Evolutionary conservation across 2,888 invertebrate genomes (phyloP).

Genomic region (Sphecodes monilicornis): DNA sequence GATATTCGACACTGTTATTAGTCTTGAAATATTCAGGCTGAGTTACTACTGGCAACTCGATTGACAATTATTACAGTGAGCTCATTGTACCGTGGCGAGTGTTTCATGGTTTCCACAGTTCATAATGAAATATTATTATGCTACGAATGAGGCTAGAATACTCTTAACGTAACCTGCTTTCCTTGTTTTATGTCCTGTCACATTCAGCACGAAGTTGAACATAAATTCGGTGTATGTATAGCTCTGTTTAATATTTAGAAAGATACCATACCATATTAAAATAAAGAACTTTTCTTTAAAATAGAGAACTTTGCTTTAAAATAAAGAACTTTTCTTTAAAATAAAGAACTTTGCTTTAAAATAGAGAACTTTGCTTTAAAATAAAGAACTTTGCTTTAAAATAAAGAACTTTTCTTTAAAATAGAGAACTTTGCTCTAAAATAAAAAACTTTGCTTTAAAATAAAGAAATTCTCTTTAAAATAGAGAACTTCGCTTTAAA

Average conservation of each 20-base stretch:
- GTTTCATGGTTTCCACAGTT: not conserved
- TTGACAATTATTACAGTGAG: not conserved
- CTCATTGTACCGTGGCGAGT: not conserved
- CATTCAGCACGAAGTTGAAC: not conserved
- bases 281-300: too few relatives aligned
- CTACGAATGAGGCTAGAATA: not conserved
- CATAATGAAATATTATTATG: slow-evolving; percentile 2
- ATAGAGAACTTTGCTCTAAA: too few relatives aligned
- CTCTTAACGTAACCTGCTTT: not conserved
- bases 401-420: too few relatives aligned
- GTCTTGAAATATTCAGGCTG: slow-evolving; percentile 23
- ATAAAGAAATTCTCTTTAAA: too few relatives aligned
- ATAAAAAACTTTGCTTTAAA: too few relatives aligned
- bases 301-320: too few relatives aligned
- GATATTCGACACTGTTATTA: slow-evolving; percentile 23
- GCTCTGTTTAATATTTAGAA: not conserved
- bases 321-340: too few relatives aligned
- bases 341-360: too few relatives aligned
- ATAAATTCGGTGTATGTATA: not conserved
- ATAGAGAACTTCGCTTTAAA: too few relatives aligned
- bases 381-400: too few relatives aligned
- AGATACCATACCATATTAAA: not conserved
- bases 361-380: too few relatives aligned
- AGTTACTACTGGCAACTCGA: not conserved
- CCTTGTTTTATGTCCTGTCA: not conserved